Base-by-base conservation (phyloP, 2,888 invertebrate species). In the Macrosoma leucophasiata region DNA sequence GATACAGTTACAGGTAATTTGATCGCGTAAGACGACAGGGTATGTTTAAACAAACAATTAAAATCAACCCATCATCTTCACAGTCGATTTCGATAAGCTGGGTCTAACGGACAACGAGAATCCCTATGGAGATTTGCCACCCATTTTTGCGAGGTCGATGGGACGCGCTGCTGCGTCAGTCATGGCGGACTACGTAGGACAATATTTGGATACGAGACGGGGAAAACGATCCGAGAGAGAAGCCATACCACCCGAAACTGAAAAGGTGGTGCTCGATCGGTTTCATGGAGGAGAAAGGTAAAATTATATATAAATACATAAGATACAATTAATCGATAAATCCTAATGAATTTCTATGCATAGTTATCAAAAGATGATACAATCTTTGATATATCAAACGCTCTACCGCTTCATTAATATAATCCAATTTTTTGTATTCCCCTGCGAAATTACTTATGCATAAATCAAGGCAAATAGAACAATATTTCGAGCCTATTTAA, bases 101-200 rank as follows among this genome's bases (percentile, higher is more conserved):
- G 94, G 94, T 8, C 67, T 94, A 50, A 94, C 94, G n/a, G 94
- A 94, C 62, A 94, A 94, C 62, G 92, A 94, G 62, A 94, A 94
- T 74, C 94, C 94, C 0, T 90, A 92, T 57, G 94, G 94, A 9
- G 90, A 90, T 24, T 69, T 94, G 34, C 93, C 94, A 0, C 91
- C 93, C 1, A 79, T 93, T 3, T 86, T 94, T 47, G 90, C 91
- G 1, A 79, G 93, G 41, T 91, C 92, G 3, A 89, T 93, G 87
- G 91, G 93, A 3, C 86, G 89, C 46, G 87, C 90, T 5, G 92
- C 93, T 0, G 90, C 91, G 0, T 85, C 88, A 33, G 66, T 90
- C 44, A 76, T 90, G 66, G 89, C 92, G 0, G 89, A 92, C 52
- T 94, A 93, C 58, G 88, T 94, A 13, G 88, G 91, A 1, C 86